Conservation (phyloP, 2,797 vertebrate genomes). For the Falco cherrug region DNA sequence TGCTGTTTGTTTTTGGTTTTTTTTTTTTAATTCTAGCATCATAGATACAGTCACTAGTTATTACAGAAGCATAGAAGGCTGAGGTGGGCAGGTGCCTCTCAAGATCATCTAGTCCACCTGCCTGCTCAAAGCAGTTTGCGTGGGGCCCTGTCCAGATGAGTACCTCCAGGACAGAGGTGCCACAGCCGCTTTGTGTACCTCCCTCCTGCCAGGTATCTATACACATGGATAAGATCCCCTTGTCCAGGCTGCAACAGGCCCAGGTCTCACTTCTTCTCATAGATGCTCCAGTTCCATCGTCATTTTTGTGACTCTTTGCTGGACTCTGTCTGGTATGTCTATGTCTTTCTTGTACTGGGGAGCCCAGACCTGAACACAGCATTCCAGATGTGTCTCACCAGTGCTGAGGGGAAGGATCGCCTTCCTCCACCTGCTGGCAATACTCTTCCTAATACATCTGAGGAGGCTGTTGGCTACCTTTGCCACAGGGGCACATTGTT, state of each 20-base stretch:
- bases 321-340: neutral
- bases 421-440: neutral
- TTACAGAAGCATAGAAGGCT: neutral
- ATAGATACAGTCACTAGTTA: neutral
- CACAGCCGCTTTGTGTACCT: neutral
- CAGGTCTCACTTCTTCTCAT: neutral
- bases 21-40: neutral
- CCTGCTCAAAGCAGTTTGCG: neutral
- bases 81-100: neutral
- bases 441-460: neutral
- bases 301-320: neutral
- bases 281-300: neutral
- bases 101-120: neutral
- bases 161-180: neutral
- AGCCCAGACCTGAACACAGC: neutral
- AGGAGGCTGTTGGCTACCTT: neutral
- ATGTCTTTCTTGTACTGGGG: neutral
- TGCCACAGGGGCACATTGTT: neutral
- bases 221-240: too few species aligned
- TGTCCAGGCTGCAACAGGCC: neutral
- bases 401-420: neutral
- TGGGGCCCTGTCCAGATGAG: fast-evolving
- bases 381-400: neutral
- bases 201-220: neutral
- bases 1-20: too few species aligned